Conservation (phyloP, 2,888 invertebrate species). For the Laothoe populi region DNA sequence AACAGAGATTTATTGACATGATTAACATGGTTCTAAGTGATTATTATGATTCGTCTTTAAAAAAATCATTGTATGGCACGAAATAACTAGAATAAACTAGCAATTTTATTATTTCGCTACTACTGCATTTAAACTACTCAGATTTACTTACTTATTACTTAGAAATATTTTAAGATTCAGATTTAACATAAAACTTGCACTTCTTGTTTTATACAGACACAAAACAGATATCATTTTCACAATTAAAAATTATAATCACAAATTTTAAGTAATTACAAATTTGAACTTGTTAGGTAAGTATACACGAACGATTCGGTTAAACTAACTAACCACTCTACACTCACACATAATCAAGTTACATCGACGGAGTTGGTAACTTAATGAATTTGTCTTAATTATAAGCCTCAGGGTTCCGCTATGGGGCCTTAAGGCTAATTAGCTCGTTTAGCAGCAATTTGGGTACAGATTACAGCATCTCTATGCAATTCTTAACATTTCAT, state of each 20-base stretch:
- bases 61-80: too few relatives aligned
- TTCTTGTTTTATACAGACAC: too few relatives aligned
- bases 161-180: too few relatives aligned
- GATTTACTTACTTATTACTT: too few relatives aligned
- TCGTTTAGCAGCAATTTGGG: conserved; percentile 42
- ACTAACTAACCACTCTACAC: conserved; percentile 42
- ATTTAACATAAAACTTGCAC: too few relatives aligned
- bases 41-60: too few relatives aligned
- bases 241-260: neutral
- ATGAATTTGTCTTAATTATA: conserved; percentile 68
- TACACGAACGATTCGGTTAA: conserved; percentile 26
- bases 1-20: too few relatives aligned
- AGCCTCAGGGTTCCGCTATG: conserved; percentile 51
- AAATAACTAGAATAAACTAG: too few relatives aligned
- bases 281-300: conserved; percentile 8
- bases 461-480: conserved; percentile 33
- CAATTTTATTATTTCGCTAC: too few relatives aligned
- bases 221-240: too few relatives aligned
- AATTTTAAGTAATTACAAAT: neutral
- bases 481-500: neutral
- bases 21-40: too few relatives aligned
- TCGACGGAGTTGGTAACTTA: conserved; percentile 51
- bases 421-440: conserved; percentile 57
- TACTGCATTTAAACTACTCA: too few relatives aligned
- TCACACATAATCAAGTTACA: conserved; percentile 53